Percentiles rank a stretch among this genome's conserved stretches.
Evolutionary conservation across 2,888 invertebrate species (phyloP).

Genomic region (Homarus gammarus): DNA sequence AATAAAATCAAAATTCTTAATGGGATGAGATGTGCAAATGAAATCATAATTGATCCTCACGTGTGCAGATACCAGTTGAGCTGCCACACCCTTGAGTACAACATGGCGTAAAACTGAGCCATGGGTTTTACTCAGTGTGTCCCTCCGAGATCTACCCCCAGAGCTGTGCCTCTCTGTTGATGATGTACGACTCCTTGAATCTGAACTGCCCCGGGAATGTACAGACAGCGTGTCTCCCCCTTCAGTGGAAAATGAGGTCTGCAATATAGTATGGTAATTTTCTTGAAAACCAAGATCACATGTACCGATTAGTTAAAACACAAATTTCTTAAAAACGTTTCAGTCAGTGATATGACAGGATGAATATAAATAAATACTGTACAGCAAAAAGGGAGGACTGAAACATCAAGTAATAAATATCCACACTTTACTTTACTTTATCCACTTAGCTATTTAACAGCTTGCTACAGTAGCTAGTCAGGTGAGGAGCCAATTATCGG

Average conservation of each 20-base stretch:
- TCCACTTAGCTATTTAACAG: no score
- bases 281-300: not conserved
- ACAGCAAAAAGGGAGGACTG: not conserved
- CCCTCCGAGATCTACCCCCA: conserved; percentile 77
- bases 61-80: conserved; percentile 90
- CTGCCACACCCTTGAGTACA: conserved; percentile 91
- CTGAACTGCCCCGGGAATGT: conserved; percentile 78
- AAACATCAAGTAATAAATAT: not conserved
- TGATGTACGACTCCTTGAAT: conserved; percentile 78
- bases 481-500: no score
- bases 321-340: no score
- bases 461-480: no score
- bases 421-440: no score
- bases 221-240: conserved; percentile 77
- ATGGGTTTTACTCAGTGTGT: conserved; percentile 79
- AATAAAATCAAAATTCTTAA: no score
- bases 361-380: not conserved
- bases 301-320: not conserved
- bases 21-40: not conserved
- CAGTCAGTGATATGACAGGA: no score
- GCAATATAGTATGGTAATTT: conserved; percentile 13
- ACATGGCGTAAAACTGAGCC: conserved; percentile 88
- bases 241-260: conserved; percentile 67
- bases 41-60: conserved; percentile 32
- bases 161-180: conserved; percentile 82